Evolutionary conservation across 1,140 invertebrate species (phyloP).

Genomic region (Periplaneta americana): DNA sequence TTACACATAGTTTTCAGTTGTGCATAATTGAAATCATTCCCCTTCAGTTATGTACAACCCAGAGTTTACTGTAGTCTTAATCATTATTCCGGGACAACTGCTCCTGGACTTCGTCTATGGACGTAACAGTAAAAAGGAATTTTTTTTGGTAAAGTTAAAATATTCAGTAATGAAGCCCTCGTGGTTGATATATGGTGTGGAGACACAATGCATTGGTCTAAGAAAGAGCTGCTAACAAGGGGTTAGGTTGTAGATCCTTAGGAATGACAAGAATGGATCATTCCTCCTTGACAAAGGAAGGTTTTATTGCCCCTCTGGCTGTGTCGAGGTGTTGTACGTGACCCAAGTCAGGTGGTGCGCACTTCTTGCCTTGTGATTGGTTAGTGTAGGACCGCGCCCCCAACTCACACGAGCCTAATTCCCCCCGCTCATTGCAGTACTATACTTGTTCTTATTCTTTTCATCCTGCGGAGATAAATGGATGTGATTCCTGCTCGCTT

Average conservation of each 20-base stretch:
- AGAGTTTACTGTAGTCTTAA: no score
- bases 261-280: background rate
- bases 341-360: background rate
- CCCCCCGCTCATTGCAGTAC: background rate
- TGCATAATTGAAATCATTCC: no score
- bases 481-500: background rate
- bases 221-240: background rate
- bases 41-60: no score
- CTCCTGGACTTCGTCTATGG: no score
- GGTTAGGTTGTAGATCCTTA: background rate
- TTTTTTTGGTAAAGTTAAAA: no score
- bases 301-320: background rate
- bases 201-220: background rate
- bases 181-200: no score
- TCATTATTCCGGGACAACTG: no score
- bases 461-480: background rate
- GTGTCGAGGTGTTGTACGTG: background rate
- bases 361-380: background rate
- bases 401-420: background rate
- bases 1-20: no score
- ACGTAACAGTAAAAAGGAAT: no score
- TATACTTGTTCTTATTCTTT: background rate
- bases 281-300: background rate
- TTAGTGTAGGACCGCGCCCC: background rate
- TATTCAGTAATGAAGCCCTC: no score